A percentile compares a stretch with the other conserved stretches of the same genome.
phyloP scores from a whole-genome alignment of 2,888 invertebrate genomes.

The Magallana nippona region DNA sequence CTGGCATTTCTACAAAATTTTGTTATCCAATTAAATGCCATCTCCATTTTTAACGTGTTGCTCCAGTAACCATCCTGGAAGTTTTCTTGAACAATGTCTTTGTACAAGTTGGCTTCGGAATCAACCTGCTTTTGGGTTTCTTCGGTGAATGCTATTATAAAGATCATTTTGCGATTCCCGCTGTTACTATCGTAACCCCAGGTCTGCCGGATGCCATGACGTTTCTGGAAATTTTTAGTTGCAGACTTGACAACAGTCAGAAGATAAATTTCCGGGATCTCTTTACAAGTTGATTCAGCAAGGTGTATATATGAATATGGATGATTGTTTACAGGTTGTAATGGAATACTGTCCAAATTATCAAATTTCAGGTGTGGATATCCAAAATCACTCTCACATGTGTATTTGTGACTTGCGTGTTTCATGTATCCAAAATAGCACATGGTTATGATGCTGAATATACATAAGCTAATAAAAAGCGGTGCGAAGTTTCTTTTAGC shows the following conservation, averaged over 20 bases:
- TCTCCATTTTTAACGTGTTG: constrained; percentile 44
- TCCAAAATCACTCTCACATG: background rate
- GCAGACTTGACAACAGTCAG: constrained; percentile 41
- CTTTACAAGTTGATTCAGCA: background rate
- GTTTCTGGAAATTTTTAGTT: constrained; percentile 27
- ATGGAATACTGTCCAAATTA: background rate
- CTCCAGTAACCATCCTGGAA: constrained; percentile 44
- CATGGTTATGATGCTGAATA: constrained; percentile 11
- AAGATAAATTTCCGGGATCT: background rate
- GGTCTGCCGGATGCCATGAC: constrained; percentile 37
- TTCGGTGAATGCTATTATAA: constrained; percentile 41
- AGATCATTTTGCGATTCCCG: constrained; percentile 39
- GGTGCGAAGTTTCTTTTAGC: background rate
- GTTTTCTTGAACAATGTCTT: constrained; percentile 43
- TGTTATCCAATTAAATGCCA: constrained; percentile 46
- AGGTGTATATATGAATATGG: background rate
- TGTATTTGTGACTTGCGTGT: background rate
- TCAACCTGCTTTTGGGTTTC: constrained; percentile 12
- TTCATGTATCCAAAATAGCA: constrained; percentile 6
- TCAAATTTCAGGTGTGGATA: background rate
- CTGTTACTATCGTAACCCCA: constrained; percentile 38
- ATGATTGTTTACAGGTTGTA: background rate
- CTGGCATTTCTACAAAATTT: constrained; percentile 38
- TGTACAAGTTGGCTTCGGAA: constrained; percentile 33
- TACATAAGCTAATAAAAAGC: background rate